Conservation (phyloP, 2,113 vertebrate species). For the Melozone crissalis region DNA sequence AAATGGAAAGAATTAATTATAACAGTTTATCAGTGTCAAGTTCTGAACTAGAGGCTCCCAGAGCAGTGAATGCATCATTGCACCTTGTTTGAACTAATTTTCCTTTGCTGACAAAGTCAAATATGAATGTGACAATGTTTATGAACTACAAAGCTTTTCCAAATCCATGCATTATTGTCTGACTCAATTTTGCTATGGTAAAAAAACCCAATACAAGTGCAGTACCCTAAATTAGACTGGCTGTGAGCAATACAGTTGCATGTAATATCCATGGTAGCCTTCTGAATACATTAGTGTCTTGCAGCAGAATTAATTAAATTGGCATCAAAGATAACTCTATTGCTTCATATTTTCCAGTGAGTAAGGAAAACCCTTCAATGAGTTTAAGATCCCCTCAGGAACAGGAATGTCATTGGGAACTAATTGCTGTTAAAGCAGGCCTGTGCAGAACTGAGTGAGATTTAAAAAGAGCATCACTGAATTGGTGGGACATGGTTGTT, state of each 20-base stretch:
- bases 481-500: not conserved
- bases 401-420: slow-evolving; percentile 24
- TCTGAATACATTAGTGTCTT: slow-evolving; percentile 41
- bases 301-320: slow-evolving; percentile 61
- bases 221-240: not conserved
- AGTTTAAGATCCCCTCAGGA: slow-evolving; percentile 44
- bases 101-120: slow-evolving; percentile 23
- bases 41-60: slow-evolving; percentile 5
- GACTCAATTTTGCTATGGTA: not conserved
- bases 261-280: not conserved
- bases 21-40: slow-evolving; percentile 44
- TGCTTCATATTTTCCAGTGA: slow-evolving; percentile 46
- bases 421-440: slow-evolving; percentile 16
- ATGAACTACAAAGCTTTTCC: slow-evolving; percentile 4
- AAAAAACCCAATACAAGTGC: slow-evolving; percentile 34
- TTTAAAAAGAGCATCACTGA: not conserved
- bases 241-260: not conserved
- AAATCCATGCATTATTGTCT: slow-evolving; percentile 37
- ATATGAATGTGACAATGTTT: not conserved
- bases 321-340: slow-evolving; percentile 38
- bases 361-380: slow-evolving; percentile 17
- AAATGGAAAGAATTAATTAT: slow-evolving; percentile 44
- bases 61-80: slow-evolving; percentile 18
- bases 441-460: not conserved
- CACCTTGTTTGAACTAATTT: slow-evolving; percentile 36